Percentiles rank a stretch among this genome's conserved stretches.
These are phyloP conservation scores for Sipunculus nudus DNA, from an alignment of 2,888 invertebrate species.

Conservation along the genomic window DNA sequence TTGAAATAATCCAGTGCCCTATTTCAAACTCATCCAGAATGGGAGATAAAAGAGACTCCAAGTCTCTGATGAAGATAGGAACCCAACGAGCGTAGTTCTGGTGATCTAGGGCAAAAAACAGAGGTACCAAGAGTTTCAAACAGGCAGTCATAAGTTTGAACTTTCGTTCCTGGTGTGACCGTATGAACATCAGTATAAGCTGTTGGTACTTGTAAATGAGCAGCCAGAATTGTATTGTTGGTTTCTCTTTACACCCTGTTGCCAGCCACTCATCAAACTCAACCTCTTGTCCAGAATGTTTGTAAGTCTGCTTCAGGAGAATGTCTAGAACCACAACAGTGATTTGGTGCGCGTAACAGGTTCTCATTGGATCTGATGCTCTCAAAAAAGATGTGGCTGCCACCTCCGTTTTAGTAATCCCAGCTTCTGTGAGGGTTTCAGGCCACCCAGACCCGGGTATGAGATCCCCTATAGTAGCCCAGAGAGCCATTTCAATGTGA, in stretches of 20 bases:
- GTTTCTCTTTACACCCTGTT: slow-evolving; percentile 6
- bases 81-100: too few species aligned
- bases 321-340: slow-evolving; percentile 21
- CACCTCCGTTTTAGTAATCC: slow-evolving; percentile 24
- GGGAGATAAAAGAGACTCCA: too few species aligned
- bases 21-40: background rate
- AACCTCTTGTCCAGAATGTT: background rate
- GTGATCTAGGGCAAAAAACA: background rate
- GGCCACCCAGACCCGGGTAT: slow-evolving; percentile 25
- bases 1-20: slow-evolving; percentile 21
- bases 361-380: slow-evolving; percentile 29
- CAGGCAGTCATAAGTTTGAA: slow-evolving; percentile 15
- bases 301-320: slow-evolving; percentile 13
- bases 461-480: slow-evolving; percentile 27
- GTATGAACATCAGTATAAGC: slow-evolving; percentile 24
- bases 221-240: slow-evolving; percentile 21
- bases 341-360: slow-evolving; percentile 23
- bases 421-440: slow-evolving; percentile 26
- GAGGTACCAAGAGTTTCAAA: background rate
- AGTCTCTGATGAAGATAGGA: too few species aligned
- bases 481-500: slow-evolving; percentile 22
- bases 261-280: background rate
- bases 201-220: slow-evolving; percentile 28
- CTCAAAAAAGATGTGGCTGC: slow-evolving; percentile 28
- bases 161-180: slow-evolving; percentile 19